Conservation (phyloP, 2,113 vertebrate species). For the Baryphthengus martii region DNA sequence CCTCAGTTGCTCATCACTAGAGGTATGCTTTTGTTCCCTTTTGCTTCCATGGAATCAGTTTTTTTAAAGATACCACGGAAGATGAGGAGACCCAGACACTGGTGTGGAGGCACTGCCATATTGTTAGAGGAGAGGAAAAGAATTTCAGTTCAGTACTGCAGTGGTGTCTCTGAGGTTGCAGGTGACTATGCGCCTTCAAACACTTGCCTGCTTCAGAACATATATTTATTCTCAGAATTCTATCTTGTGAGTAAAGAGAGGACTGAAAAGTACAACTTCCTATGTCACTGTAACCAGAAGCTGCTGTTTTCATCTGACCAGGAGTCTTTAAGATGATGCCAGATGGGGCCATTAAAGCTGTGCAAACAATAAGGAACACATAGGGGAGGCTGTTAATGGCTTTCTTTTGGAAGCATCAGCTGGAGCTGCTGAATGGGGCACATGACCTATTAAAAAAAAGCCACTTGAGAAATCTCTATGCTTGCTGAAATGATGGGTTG, state of each 20-base stretch:
- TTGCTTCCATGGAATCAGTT: background rate
- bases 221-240: background rate
- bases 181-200: background rate
- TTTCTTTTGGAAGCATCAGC: constrained; percentile 68
- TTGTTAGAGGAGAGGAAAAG: background rate
- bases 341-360: constrained; percentile 61
- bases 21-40: background rate
- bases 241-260: background rate
- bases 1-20: background rate
- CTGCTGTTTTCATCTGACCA: constrained; percentile 25
- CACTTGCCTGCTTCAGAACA: background rate
- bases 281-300: constrained; percentile 10
- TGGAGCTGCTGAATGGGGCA: constrained; percentile 59
- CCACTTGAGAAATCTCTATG: constrained; percentile 53
- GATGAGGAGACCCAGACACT: background rate
- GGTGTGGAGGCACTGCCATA: background rate
- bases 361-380: constrained; percentile 46
- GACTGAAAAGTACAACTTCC: background rate
- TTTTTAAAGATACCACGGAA: background rate
- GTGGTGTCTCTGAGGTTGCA: background rate
- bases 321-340: constrained; percentile 44
- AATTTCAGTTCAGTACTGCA: background rate
- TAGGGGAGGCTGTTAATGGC: constrained; percentile 64
- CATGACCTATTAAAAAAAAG: constrained; percentile 61
- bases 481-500: constrained; percentile 35